Base-by-base conservation (phyloP, 37 sponge, comb jelly and placozoan genomes). In the Hormiphora californensis region DNA sequence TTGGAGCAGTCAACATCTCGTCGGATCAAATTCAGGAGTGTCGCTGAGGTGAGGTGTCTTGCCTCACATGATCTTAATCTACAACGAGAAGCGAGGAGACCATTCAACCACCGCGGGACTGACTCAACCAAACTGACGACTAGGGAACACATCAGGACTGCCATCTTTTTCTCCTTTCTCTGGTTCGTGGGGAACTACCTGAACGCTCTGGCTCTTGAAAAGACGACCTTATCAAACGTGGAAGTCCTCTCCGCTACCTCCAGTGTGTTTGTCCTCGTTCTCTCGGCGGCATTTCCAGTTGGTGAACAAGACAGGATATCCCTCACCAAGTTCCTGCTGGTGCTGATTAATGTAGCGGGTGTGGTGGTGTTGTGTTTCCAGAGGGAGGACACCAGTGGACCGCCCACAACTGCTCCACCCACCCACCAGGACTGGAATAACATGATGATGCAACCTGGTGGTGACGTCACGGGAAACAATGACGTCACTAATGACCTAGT, bases 261-360 rank as follows among this genome's bases (percentile, higher is more conserved):
- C 63, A 81, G 89, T 68, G 90, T 94, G 46, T 94, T 94, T 88
- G 94, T 94, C 0, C 88, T 94, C 85, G 11, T 92, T 0, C 44
- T 94, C 55, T 55, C 91, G 3, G 94, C 92, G 33, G 53, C 92
- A 4, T 93, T 93, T 0, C 36, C 86, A 1, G 88, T 90, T 25
- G 44, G 41, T 12, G 41, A 32, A 1, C 85, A 73, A 12, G 94
- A 94, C 85, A 91, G 32, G 86, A 87, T 92, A 73, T 92, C 93
- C 25, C 87, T 92, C 61, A 88, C 93, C 55, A 90, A 92, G 81
- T 41, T 90, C n/a, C 35, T 94, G 2, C 85, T 94, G 7, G 89
- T 91, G 8, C n/a, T 86, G 0, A 17, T 91, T 34, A 92, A 73
- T 28, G 43, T 40, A 27, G 23, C 46, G 30, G 81, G 81, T 1